phyloP scores from a whole-genome alignment of 2,113 vertebrate genomes.

The Hypocryptadius cinnamomeus region DNA sequence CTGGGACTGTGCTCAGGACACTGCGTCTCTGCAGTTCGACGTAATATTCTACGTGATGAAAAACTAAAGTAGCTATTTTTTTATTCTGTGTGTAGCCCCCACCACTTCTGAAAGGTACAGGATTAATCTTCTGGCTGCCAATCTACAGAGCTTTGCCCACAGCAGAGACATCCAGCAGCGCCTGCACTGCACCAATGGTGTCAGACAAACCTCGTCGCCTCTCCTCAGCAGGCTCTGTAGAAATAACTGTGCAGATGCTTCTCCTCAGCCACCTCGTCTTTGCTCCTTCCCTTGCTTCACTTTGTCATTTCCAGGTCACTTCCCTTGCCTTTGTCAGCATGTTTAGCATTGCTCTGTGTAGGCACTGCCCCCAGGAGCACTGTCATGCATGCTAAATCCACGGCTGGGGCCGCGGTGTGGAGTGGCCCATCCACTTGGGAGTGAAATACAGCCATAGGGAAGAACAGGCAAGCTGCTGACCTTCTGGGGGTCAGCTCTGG shows the following conservation, averaged over 20 bases:
- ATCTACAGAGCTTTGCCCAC: not conserved
- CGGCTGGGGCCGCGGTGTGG: not conserved
- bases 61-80: constrained; percentile 38
- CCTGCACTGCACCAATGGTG: not conserved
- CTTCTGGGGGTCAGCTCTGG: not conserved
- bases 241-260: not conserved
- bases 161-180: not conserved
- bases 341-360: not conserved
- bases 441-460: not conserved
- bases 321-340: constrained; percentile 37
- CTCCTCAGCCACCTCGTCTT: not conserved
- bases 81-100: not conserved
- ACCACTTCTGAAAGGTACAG: not conserved
- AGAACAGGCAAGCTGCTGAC: not conserved
- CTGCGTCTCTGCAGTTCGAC: not conserved
- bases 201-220: not conserved
- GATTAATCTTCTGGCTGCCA: constrained; percentile 41
- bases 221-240: not conserved
- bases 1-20: constrained; percentile 3
- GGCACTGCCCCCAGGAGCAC: constrained; percentile 6
- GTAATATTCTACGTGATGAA: constrained; percentile 34
- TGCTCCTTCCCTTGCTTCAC: constrained; percentile 22
- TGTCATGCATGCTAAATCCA: not conserved
- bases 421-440: not conserved
- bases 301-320: constrained; percentile 65